Conservation (phyloP, 2,113 vertebrate species). For the Elgaria multicarinata region DNA sequence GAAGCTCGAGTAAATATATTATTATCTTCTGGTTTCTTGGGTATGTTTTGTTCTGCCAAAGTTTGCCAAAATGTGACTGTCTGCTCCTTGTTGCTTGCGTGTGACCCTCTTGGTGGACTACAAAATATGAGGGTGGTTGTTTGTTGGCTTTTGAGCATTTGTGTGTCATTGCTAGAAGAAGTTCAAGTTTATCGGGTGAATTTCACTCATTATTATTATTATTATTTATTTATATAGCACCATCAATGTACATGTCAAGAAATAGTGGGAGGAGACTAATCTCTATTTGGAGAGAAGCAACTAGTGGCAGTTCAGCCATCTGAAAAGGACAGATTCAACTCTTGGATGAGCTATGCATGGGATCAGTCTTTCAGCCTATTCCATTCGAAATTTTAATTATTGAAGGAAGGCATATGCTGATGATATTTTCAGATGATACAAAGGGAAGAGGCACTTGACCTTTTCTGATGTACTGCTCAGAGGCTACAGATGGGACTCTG, state of each 20-base stretch:
- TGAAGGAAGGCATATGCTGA: background rate
- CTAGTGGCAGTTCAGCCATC: background rate
- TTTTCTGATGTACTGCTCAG: background rate
- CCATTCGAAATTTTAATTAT: conserved; percentile 7
- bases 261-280: background rate
- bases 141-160: background rate
- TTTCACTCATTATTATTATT: too few relatives aligned
- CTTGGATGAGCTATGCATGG: background rate
- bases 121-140: background rate
- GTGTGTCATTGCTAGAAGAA: background rate
- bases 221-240: too few relatives aligned
- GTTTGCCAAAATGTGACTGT: background rate
- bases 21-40: background rate
- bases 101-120: background rate
- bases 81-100: background rate
- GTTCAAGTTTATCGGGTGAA: background rate
- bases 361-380: background rate
- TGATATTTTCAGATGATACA: background rate
- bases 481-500: background rate
- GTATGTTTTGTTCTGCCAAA: background rate
- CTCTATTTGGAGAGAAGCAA: background rate
- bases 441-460: background rate
- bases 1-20: background rate
- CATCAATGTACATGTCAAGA: too few relatives aligned
- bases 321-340: background rate